A percentile compares a stretch with the other conserved stretches of the same genome.
Conservation (phyloP, 2,797 vertebrate genomes). For the Pipistrellus kuhlii region DNA sequence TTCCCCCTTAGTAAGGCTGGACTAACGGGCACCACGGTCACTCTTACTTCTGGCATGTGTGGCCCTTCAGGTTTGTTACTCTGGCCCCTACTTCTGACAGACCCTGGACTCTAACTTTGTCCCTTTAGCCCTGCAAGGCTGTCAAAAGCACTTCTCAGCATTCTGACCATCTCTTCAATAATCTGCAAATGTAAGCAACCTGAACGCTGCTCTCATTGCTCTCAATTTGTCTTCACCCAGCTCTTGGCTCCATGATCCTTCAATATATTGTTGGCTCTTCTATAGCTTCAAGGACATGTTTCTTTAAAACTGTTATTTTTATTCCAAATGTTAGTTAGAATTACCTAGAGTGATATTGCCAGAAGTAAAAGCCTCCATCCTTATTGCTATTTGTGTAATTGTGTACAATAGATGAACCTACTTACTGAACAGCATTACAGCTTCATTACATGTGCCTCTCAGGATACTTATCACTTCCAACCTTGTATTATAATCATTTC, state of each 20-base stretch:
- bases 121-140: not conserved
- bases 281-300: not conserved
- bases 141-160: not conserved
- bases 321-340: constrained; percentile 42
- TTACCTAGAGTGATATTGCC: not conserved
- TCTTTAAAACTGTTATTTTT: constrained; percentile 41
- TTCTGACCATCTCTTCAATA: constrained; percentile 10
- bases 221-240: not conserved
- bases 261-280: not conserved
- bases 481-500: not conserved
- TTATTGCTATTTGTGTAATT: constrained; percentile 38
- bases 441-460: not conserved
- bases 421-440: not conserved
- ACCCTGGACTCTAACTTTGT: not conserved
- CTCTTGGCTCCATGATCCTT: not conserved
- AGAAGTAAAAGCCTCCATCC: not conserved
- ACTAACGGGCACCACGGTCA: not conserved
- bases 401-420: not conserved
- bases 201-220: not conserved
- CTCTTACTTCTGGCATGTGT: not conserved
- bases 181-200: not conserved
- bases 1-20: not conserved
- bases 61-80: not conserved
- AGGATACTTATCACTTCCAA: constrained; percentile 19
- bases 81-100: not conserved